Percentiles rank a stretch among this genome's conserved stretches.
phyloP scores from a whole-genome alignment of 1,140 invertebrate species.

The Mercenaria mercenaria region DNA sequence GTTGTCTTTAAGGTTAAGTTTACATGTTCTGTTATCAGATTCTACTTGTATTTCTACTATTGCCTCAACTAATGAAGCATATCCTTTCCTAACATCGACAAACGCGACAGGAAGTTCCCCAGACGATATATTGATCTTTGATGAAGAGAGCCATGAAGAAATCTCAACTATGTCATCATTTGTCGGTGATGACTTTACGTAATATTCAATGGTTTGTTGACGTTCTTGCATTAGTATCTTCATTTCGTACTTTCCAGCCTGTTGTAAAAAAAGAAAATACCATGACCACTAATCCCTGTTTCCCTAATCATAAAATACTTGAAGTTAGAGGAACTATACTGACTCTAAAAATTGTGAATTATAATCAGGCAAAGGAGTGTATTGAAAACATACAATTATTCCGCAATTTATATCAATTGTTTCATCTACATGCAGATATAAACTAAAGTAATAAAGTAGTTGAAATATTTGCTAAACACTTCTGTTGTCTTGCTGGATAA shows the following conservation, averaged over 20 bases:
- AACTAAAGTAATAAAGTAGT: too few relatives aligned
- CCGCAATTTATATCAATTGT: neutral
- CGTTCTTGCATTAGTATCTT: neutral
- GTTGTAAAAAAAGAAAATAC: neutral
- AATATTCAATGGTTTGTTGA: neutral
- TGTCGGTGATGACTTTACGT: neutral
- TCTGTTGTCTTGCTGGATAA: too few relatives aligned
- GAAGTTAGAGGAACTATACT: neutral
- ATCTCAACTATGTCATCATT: neutral
- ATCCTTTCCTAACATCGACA: neutral
- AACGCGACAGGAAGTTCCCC: neutral
- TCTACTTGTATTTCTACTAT: neutral
- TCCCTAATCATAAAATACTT: neutral
- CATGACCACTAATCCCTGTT: neutral
- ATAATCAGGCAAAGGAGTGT: neutral
- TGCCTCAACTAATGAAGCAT: neutral
- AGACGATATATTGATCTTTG: neutral
- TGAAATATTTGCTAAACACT: too few relatives aligned
- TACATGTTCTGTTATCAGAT: neutral
- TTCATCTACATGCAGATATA: neutral
- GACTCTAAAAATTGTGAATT: neutral
- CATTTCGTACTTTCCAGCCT: neutral
- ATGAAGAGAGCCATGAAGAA: neutral
- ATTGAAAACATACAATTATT: neutral
- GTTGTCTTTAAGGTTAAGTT: neutral